Evolutionary conservation across 2,888 invertebrate species (phyloP).

Genomic region (Nysson spinosus): DNA sequence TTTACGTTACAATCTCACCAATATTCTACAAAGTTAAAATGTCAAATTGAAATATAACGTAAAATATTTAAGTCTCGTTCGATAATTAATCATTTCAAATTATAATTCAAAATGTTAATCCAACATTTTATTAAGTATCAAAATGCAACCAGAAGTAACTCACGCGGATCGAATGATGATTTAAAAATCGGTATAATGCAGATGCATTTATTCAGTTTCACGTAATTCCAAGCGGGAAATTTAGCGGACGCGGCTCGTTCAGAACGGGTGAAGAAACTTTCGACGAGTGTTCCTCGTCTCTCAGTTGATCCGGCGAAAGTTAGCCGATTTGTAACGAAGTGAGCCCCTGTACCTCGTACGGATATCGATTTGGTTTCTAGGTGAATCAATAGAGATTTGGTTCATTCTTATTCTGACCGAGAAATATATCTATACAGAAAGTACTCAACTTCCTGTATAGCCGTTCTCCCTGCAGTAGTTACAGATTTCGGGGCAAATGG

Average conservation of each 20-base stretch:
- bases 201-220: constrained; percentile 6
- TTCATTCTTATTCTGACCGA: constrained; percentile 55
- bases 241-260: constrained; percentile 21
- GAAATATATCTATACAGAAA: constrained; percentile 10
- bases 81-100: no score
- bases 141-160: no score
- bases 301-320: constrained; percentile 54
- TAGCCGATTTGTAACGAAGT: constrained; percentile 66
- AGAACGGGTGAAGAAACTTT: constrained; percentile 23
- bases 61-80: no score
- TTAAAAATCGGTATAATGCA: not conserved
- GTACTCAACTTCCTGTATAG: constrained; percentile 12
- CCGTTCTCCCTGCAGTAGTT: no score
- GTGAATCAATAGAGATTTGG: constrained; percentile 70
- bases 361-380: constrained; percentile 72
- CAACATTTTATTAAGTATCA: no score
- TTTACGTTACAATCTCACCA: no score
- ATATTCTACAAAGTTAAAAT: no score
- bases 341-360: constrained; percentile 69
- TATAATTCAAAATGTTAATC: no score
- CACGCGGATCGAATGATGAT: not conserved
- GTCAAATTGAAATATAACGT: no score
- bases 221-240: constrained; percentile 32
- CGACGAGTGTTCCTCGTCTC: constrained; percentile 26
- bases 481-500: no score